Evolutionary conservation across 2,113 vertebrate genomes (phyloP).

Genomic region (Tragelaphus buxtoni): DNA sequence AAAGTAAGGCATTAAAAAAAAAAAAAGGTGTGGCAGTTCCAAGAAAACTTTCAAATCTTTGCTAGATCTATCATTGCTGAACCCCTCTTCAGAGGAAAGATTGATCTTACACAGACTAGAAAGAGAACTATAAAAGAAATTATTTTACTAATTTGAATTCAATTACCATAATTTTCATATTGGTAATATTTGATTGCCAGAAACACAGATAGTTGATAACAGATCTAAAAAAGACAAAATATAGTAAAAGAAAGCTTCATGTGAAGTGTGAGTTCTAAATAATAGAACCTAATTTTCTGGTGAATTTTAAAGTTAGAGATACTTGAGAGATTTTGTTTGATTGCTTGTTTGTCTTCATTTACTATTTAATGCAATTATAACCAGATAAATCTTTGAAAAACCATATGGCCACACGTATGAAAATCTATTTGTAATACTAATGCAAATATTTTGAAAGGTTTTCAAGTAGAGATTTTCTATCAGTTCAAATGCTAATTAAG

Average conservation of each 20-base stretch:
- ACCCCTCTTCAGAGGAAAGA: neutral
- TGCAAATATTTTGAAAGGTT: neutral
- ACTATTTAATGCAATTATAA: neutral
- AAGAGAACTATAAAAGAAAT: neutral
- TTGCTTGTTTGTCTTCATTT: neutral
- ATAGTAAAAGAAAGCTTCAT: neutral
- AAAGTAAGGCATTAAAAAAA: neutral
- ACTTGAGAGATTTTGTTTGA: neutral
- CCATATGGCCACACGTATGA: neutral
- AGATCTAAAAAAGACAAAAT: neutral
- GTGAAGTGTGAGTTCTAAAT: neutral
- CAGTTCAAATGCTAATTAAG: constrained; percentile 16
- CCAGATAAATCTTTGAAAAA: neutral
- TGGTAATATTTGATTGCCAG: neutral
- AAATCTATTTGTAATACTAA: neutral
- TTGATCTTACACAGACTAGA: neutral
- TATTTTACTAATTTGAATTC: neutral
- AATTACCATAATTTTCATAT: constrained; percentile 26
- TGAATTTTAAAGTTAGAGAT: neutral
- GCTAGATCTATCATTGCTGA: neutral
- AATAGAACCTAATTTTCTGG: neutral
- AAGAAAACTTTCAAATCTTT: constrained; percentile 33
- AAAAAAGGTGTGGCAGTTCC: constrained; percentile 6
- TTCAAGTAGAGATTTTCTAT: constrained; percentile 31
- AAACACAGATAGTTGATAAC: neutral